Conservation (phyloP, 1,140 invertebrate species). For the Anastrepha ludens region DNA sequence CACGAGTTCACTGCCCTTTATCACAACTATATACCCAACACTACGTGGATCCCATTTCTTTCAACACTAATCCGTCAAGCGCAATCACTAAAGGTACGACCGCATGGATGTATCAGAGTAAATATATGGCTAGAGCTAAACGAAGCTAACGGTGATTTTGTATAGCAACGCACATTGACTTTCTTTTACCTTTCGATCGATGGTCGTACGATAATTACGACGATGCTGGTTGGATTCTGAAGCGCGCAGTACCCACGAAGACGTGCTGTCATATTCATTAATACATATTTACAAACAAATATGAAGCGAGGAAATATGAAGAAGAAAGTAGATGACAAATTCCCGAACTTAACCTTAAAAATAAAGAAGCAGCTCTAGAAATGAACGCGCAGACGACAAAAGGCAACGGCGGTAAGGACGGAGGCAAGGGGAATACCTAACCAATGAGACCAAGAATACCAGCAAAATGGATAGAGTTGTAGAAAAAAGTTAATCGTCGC, state of each 20-base stretch:
- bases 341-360: background rate
- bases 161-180: constrained; percentile 10
- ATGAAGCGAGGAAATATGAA: constrained; percentile 2
- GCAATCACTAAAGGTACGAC: background rate
- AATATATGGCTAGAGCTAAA: background rate
- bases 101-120: background rate
- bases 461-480: constrained; percentile 8
- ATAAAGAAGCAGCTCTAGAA: background rate
- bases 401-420: background rate
- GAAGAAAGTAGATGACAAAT: constrained; percentile 45
- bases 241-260: constrained; percentile 3
- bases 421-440: background rate
- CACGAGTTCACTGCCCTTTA: constrained; percentile 31
- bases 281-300: background rate
- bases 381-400: background rate
- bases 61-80: constrained; percentile 34
- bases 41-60: background rate
- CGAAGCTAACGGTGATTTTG: constrained; percentile 27
- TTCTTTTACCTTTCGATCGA: constrained; percentile 31
- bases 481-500: constrained; percentile 6
- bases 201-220: constrained; percentile 1
- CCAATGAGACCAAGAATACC: background rate
- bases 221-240: constrained; percentile 21
- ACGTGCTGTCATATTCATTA: too few species aligned
- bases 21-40: background rate